phyloP scores from a whole-genome alignment of 2,888 invertebrate species.

The Hypolimnas misippus region DNA sequence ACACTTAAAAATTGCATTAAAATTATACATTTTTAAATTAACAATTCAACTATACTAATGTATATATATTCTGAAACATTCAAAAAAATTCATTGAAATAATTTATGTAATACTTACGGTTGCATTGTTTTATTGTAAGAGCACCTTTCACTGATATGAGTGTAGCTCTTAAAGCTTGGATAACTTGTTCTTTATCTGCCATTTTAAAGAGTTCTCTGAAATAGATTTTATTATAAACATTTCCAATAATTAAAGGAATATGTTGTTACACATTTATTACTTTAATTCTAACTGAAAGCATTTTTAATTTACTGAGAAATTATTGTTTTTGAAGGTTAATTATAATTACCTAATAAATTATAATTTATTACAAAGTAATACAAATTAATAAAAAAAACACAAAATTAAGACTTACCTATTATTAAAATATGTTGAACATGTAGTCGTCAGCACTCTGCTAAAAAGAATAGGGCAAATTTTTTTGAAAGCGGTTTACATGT shows the following conservation, averaged over 20 bases:
- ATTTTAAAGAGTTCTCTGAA: conserved; percentile 46
- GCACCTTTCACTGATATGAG: conserved; percentile 81
- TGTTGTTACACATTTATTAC: neutral
- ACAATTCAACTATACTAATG: neutral
- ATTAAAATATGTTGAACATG: conserved; percentile 25
- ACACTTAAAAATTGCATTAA: too few relatives aligned
- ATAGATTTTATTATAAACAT: neutral
- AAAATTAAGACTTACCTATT: neutral
- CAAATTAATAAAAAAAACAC: neutral
- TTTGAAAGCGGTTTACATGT: conserved; percentile 35
- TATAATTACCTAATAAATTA: too few relatives aligned
- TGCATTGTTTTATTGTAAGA: conserved; percentile 76
- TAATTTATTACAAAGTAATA: neutral
- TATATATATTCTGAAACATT: neutral
- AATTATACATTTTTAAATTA: too few relatives aligned
- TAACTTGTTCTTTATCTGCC: conserved; percentile 78
- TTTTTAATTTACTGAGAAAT: neutral
- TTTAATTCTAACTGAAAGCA: neutral
- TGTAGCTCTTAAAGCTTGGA: conserved; percentile 76
- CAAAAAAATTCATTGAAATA: neutral
- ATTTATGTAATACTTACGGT: conserved; percentile 70
- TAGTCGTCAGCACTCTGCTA: conserved; percentile 40
- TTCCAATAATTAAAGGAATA: neutral
- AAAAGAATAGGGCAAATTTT: conserved; percentile 31
- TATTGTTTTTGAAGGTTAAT: too few relatives aligned